Base-by-base conservation (phyloP, 1,140 invertebrate genomes). In the Eubasilissa regina region DNA sequence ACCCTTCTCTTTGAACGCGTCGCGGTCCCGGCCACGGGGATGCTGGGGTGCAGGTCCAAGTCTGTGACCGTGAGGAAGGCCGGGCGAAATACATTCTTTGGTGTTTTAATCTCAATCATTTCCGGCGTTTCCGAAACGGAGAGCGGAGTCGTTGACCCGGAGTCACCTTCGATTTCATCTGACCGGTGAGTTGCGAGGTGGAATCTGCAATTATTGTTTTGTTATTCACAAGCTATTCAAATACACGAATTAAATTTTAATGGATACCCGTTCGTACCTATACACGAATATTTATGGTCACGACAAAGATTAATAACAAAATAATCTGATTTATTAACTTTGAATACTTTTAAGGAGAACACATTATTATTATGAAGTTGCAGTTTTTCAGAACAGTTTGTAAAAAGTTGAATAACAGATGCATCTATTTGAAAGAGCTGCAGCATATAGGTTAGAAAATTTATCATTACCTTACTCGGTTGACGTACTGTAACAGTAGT, bases 51-150 rank as follows among this genome's bases (percentile, higher is more conserved):
- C 47, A 82, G 73, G 51, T 82, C 76, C 51, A 82, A 48, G 53
- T 78, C 78, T 12, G 68, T 82, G 12, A 82, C 77, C 7, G 81
- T 80, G 35, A 82, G 76, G 72, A 80, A 82, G 43, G 81, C 81
- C n/a, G 81, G 81, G 11, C 76, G 60, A 62, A 80, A 80, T 17
- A 80, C 77, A 70, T 73, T 80, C 56, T 82, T 82, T 0, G 81
- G 47, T 35, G 78, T 51, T n/a, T 56, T 60, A 58, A 79, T 82
- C 12, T 74, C 70, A 55, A 72, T 60, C 48, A 82, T 78, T 82
- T 82, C 79, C 19, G 81, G 72, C 56, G 68, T 47, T 51, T 48
- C 74, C 10, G 68, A 60, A 17, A 25, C 70, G 44, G 75, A 74
- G n/a, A 68, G 35, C 8, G 75, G 56, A n/a, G 74, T 79, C 48